Evolutionary conservation across 2,888 invertebrate species (phyloP), one percentile per base, ranked within the genome.

Genomic region (Mechanitis messenoides): DNA sequence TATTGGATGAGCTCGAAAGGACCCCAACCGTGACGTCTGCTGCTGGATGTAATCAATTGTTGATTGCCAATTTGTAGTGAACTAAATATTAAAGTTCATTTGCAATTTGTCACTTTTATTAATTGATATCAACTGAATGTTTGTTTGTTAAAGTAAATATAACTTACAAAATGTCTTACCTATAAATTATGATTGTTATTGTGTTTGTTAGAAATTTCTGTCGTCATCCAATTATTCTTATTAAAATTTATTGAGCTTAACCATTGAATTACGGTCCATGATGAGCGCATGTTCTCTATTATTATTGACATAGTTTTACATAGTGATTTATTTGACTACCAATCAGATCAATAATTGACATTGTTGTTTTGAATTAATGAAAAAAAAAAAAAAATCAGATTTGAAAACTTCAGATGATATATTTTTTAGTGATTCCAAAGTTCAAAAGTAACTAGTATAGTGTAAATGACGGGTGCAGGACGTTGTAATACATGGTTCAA

Each of bases 11-110:
- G 61, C 62, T 63, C 62, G 63, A 67, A 69, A 70, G 71, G 72
- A 68, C 69, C 73, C 67, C 68, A 62, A 63, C 69, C 66, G 73
- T 67, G 72, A 66, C 68, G 68, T 69, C 69, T 66, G 65, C 68
- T 53, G 64, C 69, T 67, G 71, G 66, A 68, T 68, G 75, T 81
- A 81, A 85, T 85, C 80, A 80, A 80, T 79, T 76, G 71, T 78
- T 82, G 83, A 85, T 85, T 86, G 84, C 79, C 83, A 84, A 84
- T 85, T 86, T 83, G 79, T 72, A 70, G 76, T 83, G 82, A 83
- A 79, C 78, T 81, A 82, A 78, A 75, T 74, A 78, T 80, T 72
- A 74, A 74, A 77, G 70, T 68, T 79, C 79, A 78, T 78, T 79
- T 78, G 78, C 74, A 42, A 42, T 68, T 60, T 53, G 54, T 59